Evolutionary conservation across 2,888 invertebrate genomes (phyloP).

Genomic region (Callyntrura guangdongensis): DNA sequence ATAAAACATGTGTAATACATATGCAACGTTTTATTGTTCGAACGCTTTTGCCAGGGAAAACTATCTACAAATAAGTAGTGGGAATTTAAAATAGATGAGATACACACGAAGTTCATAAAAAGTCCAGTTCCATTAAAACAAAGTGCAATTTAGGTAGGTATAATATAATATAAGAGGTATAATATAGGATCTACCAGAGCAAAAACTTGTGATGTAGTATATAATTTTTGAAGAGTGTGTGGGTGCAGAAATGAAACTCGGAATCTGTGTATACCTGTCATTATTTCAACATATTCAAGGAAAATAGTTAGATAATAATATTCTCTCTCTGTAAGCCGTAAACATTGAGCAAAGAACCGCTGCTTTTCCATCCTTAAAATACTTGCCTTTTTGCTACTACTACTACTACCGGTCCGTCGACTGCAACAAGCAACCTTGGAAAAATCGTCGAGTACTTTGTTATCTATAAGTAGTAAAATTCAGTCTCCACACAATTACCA

Average conservation of each 20-base stretch:
- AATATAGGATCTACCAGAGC: neutral
- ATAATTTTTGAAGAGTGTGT: neutral
- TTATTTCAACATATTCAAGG: slow-evolving; percentile 22
- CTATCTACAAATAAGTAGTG: neutral
- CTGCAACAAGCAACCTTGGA: slow-evolving; percentile 10
- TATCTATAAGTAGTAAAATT: neutral
- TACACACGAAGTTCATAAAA: slow-evolving; percentile 43
- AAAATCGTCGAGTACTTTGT: neutral
- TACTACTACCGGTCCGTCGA: neutral
- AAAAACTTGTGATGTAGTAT: neutral
- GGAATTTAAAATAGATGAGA: slow-evolving; percentile 27
- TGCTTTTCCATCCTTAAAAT: slow-evolving; percentile 43
- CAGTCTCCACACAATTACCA: neutral
- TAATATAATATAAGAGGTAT: neutral
- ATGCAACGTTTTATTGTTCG: neutral
- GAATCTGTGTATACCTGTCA: slow-evolving; percentile 58
- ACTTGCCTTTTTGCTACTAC: neutral
- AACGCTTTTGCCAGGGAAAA: neutral
- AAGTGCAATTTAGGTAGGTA: neutral
- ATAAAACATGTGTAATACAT: neutral
- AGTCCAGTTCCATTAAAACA: slow-evolving; percentile 70
- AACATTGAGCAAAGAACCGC: slow-evolving; percentile 52
- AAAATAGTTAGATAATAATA: slow-evolving; percentile 1
- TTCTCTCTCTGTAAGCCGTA: neutral
- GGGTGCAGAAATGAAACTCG: neutral